These are phyloP conservation scores for Lasioglossum calceatum DNA, from an alignment of 2,888 invertebrate genomes.

Conservation along the genomic window DNA sequence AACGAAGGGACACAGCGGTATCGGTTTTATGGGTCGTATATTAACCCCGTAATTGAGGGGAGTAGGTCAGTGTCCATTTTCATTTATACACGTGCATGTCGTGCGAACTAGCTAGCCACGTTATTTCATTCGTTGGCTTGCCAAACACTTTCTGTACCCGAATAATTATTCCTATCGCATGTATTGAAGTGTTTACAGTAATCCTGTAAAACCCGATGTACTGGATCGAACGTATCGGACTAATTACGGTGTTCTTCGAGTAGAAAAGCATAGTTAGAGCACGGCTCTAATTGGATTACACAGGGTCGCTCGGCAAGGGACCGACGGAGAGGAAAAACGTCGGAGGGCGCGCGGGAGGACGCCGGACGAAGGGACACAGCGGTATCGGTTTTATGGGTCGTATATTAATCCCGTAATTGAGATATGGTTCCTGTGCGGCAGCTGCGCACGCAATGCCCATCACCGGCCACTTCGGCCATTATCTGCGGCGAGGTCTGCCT, in stretches of 20 bases:
- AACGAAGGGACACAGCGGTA: constrained; percentile 66
- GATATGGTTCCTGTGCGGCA: constrained; percentile 76
- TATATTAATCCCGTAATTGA: constrained; percentile 83
- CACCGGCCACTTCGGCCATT: constrained; percentile 73
- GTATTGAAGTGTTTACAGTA: no score
- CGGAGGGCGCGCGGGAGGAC: constrained; percentile 20
- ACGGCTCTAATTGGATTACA: constrained; percentile 79
- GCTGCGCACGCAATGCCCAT: constrained; percentile 71
- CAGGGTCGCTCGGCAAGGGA: constrained; percentile 54
- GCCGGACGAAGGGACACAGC: constrained; percentile 59
- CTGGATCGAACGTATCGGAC: neutral
- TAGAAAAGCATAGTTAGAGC: neutral
- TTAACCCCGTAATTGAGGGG: constrained; percentile 82
- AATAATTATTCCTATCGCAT: no score
- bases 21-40: constrained; percentile 81
- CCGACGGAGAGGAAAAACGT: constrained; percentile 53
- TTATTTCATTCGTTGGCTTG: no score
- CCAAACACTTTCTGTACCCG: no score
- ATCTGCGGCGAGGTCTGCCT: constrained; percentile 53
- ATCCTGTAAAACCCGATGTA: no score
- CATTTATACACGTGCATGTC: no score
- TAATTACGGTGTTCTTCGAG: neutral
- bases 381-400: constrained; percentile 79
- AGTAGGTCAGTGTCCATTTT: no score
- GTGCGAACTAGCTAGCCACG: no score